Percentiles rank a stretch among this genome's conserved stretches.
These are phyloP conservation scores for Pangasius djambal DNA, from an alignment of 2,797 vertebrate species.

Conservation along the genomic window DNA sequence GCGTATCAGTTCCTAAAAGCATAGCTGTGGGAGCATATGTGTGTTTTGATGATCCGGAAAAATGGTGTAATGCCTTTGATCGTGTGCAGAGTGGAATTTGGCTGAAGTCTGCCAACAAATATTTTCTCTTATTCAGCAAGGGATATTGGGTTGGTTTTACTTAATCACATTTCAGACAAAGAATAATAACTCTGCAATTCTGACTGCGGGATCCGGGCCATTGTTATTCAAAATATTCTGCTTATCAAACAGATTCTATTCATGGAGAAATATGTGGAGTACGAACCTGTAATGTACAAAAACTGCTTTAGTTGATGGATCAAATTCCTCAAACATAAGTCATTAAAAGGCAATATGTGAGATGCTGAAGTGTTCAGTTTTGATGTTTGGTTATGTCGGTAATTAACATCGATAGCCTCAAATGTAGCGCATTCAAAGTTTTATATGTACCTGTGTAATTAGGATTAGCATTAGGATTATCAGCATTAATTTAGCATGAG, in stretches of 20 bases:
- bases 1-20: slow-evolving; percentile 36
- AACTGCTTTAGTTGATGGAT: slow-evolving; percentile 15
- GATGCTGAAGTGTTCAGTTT: not conserved
- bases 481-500: not conserved
- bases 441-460: not conserved
- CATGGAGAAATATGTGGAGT: slow-evolving; percentile 21
- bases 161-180: slow-evolving; percentile 48
- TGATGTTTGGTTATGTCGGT: not conserved
- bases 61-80: slow-evolving; percentile 43
- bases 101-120: slow-evolving; percentile 35
- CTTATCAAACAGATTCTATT: slow-evolving; percentile 54
- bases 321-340: slow-evolving; percentile 24
- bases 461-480: slow-evolving; percentile 8
- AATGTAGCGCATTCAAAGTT: not conserved
- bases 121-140: slow-evolving; percentile 50
- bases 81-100: slow-evolving; percentile 20
- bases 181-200: slow-evolving; percentile 45
- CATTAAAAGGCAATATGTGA: slow-evolving; percentile 16
- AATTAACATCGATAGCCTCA: not conserved
- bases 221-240: slow-evolving; percentile 51
- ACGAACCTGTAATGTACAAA: slow-evolving; percentile 27
- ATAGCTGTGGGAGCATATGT: slow-evolving; percentile 37
- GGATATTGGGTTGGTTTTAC: slow-evolving; percentile 43
- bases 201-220: slow-evolving; percentile 23
- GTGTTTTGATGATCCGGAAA: slow-evolving; percentile 39